Evolutionary conservation across 2,888 invertebrate species (phyloP).

Genomic region (Zonitis immaculata): DNA sequence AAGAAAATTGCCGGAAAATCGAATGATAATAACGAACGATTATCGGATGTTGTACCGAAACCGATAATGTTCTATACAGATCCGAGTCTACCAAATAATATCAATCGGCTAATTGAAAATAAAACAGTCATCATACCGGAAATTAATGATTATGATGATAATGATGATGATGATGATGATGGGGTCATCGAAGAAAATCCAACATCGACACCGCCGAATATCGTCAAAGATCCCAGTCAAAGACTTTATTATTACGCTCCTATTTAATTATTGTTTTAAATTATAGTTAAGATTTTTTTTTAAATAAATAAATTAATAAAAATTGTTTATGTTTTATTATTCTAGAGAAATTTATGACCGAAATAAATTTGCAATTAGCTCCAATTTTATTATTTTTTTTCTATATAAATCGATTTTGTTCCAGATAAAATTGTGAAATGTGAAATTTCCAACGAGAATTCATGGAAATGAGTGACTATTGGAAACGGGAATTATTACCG

Average conservation of each 20-base stretch:
- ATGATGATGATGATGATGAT: slow-evolving; percentile 20
- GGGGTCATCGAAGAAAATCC: slow-evolving; percentile 9
- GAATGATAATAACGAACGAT: slow-evolving; percentile 21
- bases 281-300: slow-evolving; percentile 4
- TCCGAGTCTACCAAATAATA: slow-evolving; percentile 32
- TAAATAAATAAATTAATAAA: slow-evolving; percentile 4
- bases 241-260: slow-evolving; percentile 45
- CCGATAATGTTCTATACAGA: slow-evolving; percentile 38
- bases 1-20: slow-evolving; percentile 11
- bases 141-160: slow-evolving; percentile 15
- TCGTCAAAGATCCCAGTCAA: slow-evolving; percentile 45
- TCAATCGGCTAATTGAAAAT: slow-evolving; percentile 34
- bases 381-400: background rate
- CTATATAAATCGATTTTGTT: background rate
- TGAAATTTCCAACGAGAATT: background rate
- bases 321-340: background rate
- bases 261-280: slow-evolving; percentile 21
- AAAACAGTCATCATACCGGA: slow-evolving; percentile 13
- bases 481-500: slow-evolving; percentile 30
- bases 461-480: slow-evolving; percentile 28
- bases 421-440: background rate
- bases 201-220: slow-evolving; percentile 24
- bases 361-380: background rate
- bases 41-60: slow-evolving; percentile 36
- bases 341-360: background rate